These are phyloP conservation scores for Hipparchia sbordonii DNA, from an alignment of 2,888 invertebrate species.

Conservation along the genomic window DNA sequence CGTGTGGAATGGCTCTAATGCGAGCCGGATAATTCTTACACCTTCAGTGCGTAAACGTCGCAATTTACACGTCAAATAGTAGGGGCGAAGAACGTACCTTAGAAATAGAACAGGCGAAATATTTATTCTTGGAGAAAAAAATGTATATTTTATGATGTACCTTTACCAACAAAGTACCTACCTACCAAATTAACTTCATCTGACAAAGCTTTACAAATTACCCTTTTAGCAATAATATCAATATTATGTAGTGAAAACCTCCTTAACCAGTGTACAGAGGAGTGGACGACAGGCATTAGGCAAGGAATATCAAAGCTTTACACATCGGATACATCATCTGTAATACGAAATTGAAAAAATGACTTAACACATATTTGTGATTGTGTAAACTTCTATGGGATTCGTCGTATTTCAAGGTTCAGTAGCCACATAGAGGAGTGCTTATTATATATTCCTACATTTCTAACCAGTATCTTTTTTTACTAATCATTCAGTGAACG, in stretches of 20 bases:
- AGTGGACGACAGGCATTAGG: neutral
- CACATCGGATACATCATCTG: too few species aligned
- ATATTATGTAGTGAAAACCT: neutral
- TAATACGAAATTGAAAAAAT: constrained; percentile 3
- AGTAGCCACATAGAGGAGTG: constrained; percentile 4
- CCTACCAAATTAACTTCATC: neutral
- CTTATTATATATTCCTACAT: constrained; percentile 21
- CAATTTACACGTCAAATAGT: constrained; percentile 55
- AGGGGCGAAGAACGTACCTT: neutral
- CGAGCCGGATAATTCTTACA: constrained; percentile 38
- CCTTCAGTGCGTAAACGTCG: constrained; percentile 46
- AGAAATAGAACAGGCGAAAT: neutral
- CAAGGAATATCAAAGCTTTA: neutral
- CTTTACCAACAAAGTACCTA: too few species aligned
- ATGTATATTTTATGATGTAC: too few species aligned
- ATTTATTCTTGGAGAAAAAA: neutral
- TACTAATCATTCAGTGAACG: constrained; percentile 59
- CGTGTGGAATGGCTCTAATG: constrained; percentile 2
- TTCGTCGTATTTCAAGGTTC: constrained; percentile 11
- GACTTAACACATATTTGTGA: constrained; percentile 20
- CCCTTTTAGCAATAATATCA: neutral
- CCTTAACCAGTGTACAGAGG: neutral
- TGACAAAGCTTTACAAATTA: neutral
- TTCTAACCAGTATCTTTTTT: constrained; percentile 23
- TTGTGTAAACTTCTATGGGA: constrained; percentile 5